Conservation (phyloP, 2,888 invertebrate genomes). For the Lathronympha strigana region DNA sequence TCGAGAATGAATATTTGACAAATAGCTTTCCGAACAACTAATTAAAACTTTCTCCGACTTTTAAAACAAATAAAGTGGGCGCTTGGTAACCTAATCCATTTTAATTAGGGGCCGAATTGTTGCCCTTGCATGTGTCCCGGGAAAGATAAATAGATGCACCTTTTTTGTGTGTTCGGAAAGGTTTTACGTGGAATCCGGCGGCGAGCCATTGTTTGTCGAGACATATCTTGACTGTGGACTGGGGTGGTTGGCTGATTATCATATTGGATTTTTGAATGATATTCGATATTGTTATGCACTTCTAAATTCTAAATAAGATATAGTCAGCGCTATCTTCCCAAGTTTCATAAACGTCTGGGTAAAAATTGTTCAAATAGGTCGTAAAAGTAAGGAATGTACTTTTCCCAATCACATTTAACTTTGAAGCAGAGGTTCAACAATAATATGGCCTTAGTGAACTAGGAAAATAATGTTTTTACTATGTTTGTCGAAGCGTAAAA, state of each 20-base stretch:
- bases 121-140: constrained; percentile 36
- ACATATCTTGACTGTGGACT: constrained; percentile 51
- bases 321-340: no score
- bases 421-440: no score
- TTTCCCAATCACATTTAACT: no score
- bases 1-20: constrained; percentile 33
- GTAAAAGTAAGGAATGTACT: no score
- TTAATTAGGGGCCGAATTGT: constrained; percentile 39
- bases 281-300: background rate
- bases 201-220: constrained; percentile 66
- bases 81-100: constrained; percentile 41
- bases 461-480: no score
- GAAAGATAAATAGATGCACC: constrained; percentile 77
- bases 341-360: no score
- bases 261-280: constrained; percentile 18
- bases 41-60: constrained; percentile 40
- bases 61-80: constrained; percentile 35
- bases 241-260: constrained; percentile 31
- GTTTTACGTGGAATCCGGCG: constrained; percentile 62
- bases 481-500: no score
- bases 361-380: no score
- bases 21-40: constrained; percentile 30
- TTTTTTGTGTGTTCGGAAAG: constrained; percentile 63
- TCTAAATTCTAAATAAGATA: no score
- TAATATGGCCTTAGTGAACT: no score